Base-by-base conservation (phyloP, 2,888 invertebrate genomes). In the Barypeithes pellucidus region DNA sequence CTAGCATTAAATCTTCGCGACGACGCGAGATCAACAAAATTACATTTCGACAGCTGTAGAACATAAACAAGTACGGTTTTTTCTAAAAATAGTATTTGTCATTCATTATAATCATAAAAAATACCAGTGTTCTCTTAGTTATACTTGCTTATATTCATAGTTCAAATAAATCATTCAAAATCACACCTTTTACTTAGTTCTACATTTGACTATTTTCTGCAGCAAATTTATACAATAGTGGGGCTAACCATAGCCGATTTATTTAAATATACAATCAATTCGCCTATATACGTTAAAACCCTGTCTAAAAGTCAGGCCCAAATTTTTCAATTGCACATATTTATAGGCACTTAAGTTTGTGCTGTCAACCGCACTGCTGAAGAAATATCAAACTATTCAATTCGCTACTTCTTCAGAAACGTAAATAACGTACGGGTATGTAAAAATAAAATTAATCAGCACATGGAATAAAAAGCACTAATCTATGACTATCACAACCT, bases 401-500 rank as follows among this genome's bases (percentile, higher is more conserved):
- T 45, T 67, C 39, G 59, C 18, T 59, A 59, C 47, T 52, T 72
- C 12, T 65, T 45, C 67, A 47, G 65, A 12, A 41, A 61, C 50
- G 54, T 52, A 65, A 68, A 65, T 63, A 72, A 76, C 72, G 72
- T 62, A 76, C 62, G 71, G 66, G 67, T 63, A 74, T 43, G 66
- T 67, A 18, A 65, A 71, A 67, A 47, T 39, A 65, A 75, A 72
- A 73, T 50, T 71, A 67, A 72, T 60, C 66, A 72, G 75, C 76
- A 76, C 76, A 75, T 75, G 77, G 77, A 80, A 79, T 78, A 83
- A 82, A 76, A 79, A 77, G 77, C 76, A 71, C 76, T 79, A 78
- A 78, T 81, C 81, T 84, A 84, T 77, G 80, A 82, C 83, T 86
- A 86, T 86, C 86, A 86, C 86, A 86, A 86, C 86, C 86, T 82